A percentile compares a stretch with the other conserved stretches of the same genome.
Conservation (phyloP, 2,888 invertebrate species). For the Dusona sp. region DNA sequence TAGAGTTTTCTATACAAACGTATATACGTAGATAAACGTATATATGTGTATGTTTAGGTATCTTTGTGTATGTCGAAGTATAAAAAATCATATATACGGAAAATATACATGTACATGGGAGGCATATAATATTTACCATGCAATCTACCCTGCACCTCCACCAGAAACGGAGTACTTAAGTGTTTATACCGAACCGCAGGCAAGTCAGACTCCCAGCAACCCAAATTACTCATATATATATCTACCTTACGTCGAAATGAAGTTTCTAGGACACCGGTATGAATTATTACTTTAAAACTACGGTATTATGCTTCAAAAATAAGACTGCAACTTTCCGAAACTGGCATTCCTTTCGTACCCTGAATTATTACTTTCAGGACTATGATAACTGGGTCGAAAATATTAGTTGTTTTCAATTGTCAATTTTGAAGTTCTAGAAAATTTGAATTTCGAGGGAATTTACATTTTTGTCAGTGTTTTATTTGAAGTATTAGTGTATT, state of each 20-base stretch:
- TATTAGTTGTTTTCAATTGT: neutral
- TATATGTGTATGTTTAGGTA: neutral
- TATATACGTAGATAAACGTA: neutral
- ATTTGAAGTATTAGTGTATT: neutral
- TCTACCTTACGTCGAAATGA: conserved; percentile 13
- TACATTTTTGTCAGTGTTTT: neutral
- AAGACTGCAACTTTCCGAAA: neutral
- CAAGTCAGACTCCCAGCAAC: conserved; percentile 33
- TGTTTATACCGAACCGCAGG: conserved; percentile 54
- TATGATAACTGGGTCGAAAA: conserved; percentile 4
- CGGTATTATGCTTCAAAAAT: conserved; percentile 15
- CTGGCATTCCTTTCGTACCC: conserved; percentile 2
- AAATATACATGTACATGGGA: conserved; percentile 5
- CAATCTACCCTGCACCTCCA: conserved; percentile 38
- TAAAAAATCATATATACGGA: conserved; percentile 6
- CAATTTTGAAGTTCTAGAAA: neutral
- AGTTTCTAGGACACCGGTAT: conserved; percentile 40
- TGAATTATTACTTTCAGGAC: conserved; percentile 14
- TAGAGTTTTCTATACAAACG: conserved; percentile 6
- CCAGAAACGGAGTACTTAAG: conserved; percentile 27
- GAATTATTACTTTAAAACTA: conserved; percentile 45
- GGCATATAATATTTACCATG: conserved; percentile 34
- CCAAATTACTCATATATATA: conserved; percentile 31
- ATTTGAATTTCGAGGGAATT: neutral
- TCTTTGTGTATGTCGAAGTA: neutral